Percentiles rank a stretch among this genome's conserved stretches.
Evolutionary conservation across 2,888 invertebrate species (phyloP).

Genomic region (Archips xylosteana): DNA sequence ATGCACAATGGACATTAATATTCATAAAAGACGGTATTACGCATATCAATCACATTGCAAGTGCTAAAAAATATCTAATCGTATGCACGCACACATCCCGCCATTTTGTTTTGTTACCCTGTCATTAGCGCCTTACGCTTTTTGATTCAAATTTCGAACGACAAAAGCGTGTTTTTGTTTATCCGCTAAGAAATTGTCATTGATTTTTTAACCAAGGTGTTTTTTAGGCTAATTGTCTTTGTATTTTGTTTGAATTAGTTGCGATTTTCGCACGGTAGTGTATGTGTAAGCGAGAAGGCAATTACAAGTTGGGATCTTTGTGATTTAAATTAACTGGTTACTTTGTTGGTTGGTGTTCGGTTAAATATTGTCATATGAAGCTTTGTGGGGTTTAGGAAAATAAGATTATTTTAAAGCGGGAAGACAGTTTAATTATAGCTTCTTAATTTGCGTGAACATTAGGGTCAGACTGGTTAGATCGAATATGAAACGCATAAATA

Average conservation of each 20-base stretch:
- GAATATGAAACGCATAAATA: too few relatives aligned
- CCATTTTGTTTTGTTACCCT: conserved; percentile 68
- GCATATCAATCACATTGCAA: conserved; percentile 82
- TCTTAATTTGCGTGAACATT: too few relatives aligned
- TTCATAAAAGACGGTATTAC: conserved; percentile 79
- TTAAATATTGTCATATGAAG: conserved; percentile 12
- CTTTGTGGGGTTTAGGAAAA: neutral
- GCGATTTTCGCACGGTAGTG: conserved; percentile 73
- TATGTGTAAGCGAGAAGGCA: conserved; percentile 61
- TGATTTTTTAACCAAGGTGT: conserved; percentile 59
- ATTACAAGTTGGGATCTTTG: conserved; percentile 59
- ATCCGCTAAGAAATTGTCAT: conserved; percentile 68
- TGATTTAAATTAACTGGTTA: conserved; percentile 41
- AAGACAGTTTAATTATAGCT: too few relatives aligned
- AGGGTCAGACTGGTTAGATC: too few relatives aligned
- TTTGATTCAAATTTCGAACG: conserved; percentile 71
- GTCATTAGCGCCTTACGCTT: conserved; percentile 77
- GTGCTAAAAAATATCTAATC: conserved; percentile 78
- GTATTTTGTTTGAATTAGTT: conserved; percentile 66
- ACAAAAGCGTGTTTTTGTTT: conserved; percentile 82
- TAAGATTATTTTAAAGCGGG: too few relatives aligned
- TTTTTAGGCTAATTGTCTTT: conserved; percentile 67
- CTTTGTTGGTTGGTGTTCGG: conserved; percentile 21
- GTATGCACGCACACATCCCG: conserved; percentile 78
- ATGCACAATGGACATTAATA: conserved; percentile 76